Base-by-base conservation (phyloP, 2,113 vertebrate species). In the Micromys minutus region DNA sequence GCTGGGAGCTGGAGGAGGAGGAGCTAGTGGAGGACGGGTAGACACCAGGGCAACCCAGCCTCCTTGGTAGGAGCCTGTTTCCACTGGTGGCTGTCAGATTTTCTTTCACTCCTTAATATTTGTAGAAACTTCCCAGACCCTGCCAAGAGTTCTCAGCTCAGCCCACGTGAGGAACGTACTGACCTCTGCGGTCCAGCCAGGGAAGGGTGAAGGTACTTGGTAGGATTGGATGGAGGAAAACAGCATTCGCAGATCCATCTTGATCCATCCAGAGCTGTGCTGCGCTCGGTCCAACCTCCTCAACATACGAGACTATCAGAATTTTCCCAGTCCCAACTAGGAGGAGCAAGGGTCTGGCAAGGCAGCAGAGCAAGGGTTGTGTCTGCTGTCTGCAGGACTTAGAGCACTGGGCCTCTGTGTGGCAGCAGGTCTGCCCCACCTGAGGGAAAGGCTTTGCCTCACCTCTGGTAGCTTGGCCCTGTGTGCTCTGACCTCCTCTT, bases 11-110 rank as follows among this genome's bases (percentile, higher is more conserved):
- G 22, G 39, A 47, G 55, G 16, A n/a, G 5, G 12, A 69, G 61
- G 55, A 57, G 79, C 26, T n/a, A 7, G 26, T 7, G 1, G 26
- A 19, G 2, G 34, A 34, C 13, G 7, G 75, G 67, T n/a, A 19
- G 94, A 77, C 97, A 36, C 95, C 65, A 91, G 39, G 95, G 93
- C 63, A 50, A 76, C 65, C 87, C 52, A 92, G 85, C 91, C 85
- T 90, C 77, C 93, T 85, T 95, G 84, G 90, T 63, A 79, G 90
- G 96, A 93, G 50, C 95, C 39, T 55, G 59, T 93, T 97, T 77
- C 1, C 26, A 0, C 75, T 95, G 61, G 89, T 65, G 84, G 9
- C 83, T 90, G 86, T 94, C 84, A 89, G 16, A 42, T 47, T 42
- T 95, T 77, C 77, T 75, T 31, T 75, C 94, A 91, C 45, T 42